Evolutionary conservation across 2,113 vertebrate species (phyloP).

Genomic region (Coturnix japonica): DNA sequence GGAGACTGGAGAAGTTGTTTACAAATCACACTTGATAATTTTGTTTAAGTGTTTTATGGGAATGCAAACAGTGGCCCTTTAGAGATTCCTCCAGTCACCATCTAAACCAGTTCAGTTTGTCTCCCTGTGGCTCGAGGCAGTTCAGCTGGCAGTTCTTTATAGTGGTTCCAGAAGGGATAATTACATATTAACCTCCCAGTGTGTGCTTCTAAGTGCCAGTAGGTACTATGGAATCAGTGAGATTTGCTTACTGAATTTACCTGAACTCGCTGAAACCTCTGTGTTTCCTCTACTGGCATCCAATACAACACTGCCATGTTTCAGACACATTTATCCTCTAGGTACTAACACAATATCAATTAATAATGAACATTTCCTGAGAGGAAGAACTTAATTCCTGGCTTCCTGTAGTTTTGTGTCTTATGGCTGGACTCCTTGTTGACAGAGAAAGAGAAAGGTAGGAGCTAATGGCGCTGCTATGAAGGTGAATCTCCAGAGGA

Average conservation of each 20-base stretch:
- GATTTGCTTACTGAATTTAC: neutral
- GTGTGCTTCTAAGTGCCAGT: neutral
- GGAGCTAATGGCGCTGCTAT: neutral
- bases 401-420: neutral
- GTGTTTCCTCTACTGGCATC: neutral
- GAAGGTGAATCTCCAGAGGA: neutral
- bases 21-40: neutral
- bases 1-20: neutral
- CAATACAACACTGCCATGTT: neutral
- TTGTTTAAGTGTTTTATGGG: neutral
- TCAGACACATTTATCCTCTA: neutral
- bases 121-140: neutral
- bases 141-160: neutral
- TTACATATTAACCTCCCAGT: neutral
- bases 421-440: neutral
- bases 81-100: neutral
- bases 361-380: neutral
- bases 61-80: neutral
- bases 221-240: neutral
- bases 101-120: slow-evolving; percentile 17
- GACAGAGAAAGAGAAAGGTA: neutral
- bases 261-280: neutral
- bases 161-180: neutral
- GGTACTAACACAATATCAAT: neutral
- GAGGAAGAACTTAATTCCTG: neutral